These are phyloP conservation scores for Leptatherina wallacei DNA, from an alignment of 2,797 vertebrate genomes.

Conservation along the genomic window DNA sequence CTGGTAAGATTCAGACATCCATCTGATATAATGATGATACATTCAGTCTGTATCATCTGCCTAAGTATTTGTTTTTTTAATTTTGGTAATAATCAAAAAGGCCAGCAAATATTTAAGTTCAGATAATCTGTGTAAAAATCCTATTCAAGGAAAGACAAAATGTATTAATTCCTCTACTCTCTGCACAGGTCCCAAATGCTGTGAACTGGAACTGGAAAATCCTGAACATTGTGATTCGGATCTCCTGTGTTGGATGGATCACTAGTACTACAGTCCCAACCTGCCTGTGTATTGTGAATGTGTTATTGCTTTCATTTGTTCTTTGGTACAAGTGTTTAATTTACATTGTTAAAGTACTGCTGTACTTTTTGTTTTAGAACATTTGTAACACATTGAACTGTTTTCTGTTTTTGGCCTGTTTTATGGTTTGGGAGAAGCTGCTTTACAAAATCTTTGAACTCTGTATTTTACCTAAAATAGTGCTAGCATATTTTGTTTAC, in stretches of 20 bases:
- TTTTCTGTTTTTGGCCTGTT: conserved; percentile 13
- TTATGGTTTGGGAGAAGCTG: conserved; percentile 30
- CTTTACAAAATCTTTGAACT: conserved; percentile 18
- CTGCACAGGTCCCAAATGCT: not conserved
- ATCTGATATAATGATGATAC: too few species aligned
- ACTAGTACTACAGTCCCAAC: conserved; percentile 12
- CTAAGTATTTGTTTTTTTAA: not conserved
- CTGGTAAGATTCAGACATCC: conserved; percentile 14
- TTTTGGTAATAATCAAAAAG: not conserved
- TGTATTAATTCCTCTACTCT: not conserved
- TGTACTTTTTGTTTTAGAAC: conserved; percentile 27
- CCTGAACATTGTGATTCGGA: not conserved
- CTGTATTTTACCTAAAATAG: conserved; percentile 19
- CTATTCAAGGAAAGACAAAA: too few species aligned
- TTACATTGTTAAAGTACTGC: conserved; percentile 32
- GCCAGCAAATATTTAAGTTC: too few species aligned
- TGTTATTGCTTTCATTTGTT: conserved; percentile 39
- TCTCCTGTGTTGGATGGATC: conserved; percentile 24
- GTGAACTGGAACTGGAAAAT: conserved; percentile 14
- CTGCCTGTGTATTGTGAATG: conserved; percentile 41
- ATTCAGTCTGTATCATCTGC: too few species aligned
- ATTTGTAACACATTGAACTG: conserved; percentile 30
- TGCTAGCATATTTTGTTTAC: conserved; percentile 40
- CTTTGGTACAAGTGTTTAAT: conserved; percentile 39
- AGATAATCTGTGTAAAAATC: too few species aligned